These are phyloP conservation scores for Ochlodes sylvanus DNA, from an alignment of 2,888 invertebrate genomes.

Conservation along the genomic window DNA sequence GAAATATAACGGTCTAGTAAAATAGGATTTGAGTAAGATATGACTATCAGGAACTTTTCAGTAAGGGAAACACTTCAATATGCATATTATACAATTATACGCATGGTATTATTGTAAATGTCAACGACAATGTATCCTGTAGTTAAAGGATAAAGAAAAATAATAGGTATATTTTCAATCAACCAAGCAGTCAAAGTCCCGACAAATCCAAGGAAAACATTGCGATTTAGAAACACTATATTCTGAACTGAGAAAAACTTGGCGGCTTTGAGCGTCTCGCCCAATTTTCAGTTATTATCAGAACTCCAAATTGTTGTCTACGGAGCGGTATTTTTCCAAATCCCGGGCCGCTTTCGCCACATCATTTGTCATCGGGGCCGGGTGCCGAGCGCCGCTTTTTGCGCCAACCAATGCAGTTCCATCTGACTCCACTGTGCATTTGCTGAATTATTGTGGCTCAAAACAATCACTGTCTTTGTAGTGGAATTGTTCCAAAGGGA, in stretches of 20 bases:
- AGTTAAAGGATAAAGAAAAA: too few species aligned
- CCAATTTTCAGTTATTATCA: slow-evolving; percentile 63
- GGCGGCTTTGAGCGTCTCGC: slow-evolving; percentile 51
- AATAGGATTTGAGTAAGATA: too few species aligned
- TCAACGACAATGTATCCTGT: too few species aligned
- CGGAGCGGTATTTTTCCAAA: slow-evolving; percentile 70
- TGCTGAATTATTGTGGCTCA: slow-evolving; percentile 43
- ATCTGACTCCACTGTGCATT: slow-evolving; percentile 51
- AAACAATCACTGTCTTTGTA: slow-evolving; percentile 41
- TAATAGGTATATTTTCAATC: background rate
- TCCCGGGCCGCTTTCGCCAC: slow-evolving; percentile 55
- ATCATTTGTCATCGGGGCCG: slow-evolving; percentile 75
- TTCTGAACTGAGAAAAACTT: background rate
- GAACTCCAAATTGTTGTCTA: slow-evolving; percentile 70
- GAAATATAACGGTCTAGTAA: too few species aligned
- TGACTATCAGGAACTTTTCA: too few species aligned
- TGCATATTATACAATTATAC: too few species aligned
- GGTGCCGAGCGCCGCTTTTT: slow-evolving; percentile 68
- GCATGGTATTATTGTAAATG: too few species aligned
- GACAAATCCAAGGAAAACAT: background rate
- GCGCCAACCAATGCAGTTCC: slow-evolving; percentile 64
- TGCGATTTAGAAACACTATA: background rate
- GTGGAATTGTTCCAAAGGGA: slow-evolving; percentile 8
- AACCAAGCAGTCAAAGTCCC: background rate
- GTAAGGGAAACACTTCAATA: too few species aligned